Conservation (phyloP, 2,113 vertebrate genomes). For the Clarias macrocephalus region DNA sequence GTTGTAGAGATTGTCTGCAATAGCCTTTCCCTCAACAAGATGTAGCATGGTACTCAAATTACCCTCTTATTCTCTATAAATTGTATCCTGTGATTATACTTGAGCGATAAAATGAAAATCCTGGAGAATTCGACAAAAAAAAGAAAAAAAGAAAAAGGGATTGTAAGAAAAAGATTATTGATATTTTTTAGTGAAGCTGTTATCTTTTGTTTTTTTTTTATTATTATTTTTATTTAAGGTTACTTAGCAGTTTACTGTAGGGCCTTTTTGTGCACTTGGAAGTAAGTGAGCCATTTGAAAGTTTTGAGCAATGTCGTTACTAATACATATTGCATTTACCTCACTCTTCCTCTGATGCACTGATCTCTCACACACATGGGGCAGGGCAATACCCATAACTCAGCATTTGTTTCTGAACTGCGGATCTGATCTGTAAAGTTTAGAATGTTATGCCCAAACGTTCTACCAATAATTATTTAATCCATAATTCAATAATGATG, state of each 20-base stretch:
- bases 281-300: conserved; percentile 60
- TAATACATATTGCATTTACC: conserved; percentile 69
- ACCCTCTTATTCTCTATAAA: conserved; percentile 70
- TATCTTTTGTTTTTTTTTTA: conserved; percentile 53
- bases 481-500: conserved; percentile 19
- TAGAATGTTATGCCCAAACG: not conserved
- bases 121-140: conserved; percentile 62
- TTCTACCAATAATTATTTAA: conserved; percentile 12
- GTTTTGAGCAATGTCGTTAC: conserved; percentile 65
- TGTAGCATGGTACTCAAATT: conserved; percentile 78
- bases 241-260: conserved; percentile 70
- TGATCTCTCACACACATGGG: conserved; percentile 59
- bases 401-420: conserved; percentile 52
- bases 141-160: conserved; percentile 55
- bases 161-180: conserved; percentile 58
- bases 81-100: conserved; percentile 69
- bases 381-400: conserved; percentile 65
- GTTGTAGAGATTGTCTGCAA: conserved; percentile 87
- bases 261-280: conserved; percentile 57
- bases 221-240: conserved; percentile 47
- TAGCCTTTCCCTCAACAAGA: conserved; percentile 80
- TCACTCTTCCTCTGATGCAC: conserved; percentile 64
- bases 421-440: conserved; percentile 6
- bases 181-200: conserved; percentile 60
- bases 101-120: conserved; percentile 64